phyloP scores from a whole-genome alignment of 2,797 vertebrate species.

The Gymnoscopelus braueri region DNA sequence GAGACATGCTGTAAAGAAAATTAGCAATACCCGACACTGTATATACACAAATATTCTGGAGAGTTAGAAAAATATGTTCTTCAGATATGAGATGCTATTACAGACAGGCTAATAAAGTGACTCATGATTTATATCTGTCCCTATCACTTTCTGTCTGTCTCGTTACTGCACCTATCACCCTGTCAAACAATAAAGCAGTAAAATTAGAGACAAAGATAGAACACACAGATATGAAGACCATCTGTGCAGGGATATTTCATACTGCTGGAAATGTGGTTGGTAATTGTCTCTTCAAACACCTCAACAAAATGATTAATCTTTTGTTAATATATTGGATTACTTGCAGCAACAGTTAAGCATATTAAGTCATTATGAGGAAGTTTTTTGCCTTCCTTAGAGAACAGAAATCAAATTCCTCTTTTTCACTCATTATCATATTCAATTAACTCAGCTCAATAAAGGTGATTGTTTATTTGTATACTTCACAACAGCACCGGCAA shows the following conservation, averaged over 20 bases:
- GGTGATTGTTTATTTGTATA: slow-evolving; percentile 42
- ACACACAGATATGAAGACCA: background rate
- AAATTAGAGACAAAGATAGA: background rate
- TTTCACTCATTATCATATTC: slow-evolving; percentile 50
- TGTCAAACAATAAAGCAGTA: background rate
- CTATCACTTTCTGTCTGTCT: slow-evolving; percentile 15
- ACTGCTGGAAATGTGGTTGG: background rate
- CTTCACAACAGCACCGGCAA: slow-evolving; percentile 37
- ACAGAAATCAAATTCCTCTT: slow-evolving; percentile 17
- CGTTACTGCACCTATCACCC: background rate
- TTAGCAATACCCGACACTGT: too few relatives aligned
- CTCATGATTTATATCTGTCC: slow-evolving; percentile 10
- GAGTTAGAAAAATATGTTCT: too few relatives aligned
- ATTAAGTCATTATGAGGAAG: slow-evolving; percentile 35
- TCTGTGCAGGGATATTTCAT: background rate
- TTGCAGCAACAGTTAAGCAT: slow-evolving; percentile 37
- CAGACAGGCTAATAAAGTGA: slow-evolving; percentile 18
- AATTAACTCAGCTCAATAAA: slow-evolving; percentile 60
- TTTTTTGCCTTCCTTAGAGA: slow-evolving; percentile 15
- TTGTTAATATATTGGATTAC: slow-evolving; percentile 5
- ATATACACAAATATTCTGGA: too few relatives aligned
- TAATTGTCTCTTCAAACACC: slow-evolving; percentile 10
- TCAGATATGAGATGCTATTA: background rate
- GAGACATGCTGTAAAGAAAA: too few relatives aligned
- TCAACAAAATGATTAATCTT: slow-evolving; percentile 20